These are phyloP conservation scores for Cettia cetti DNA, from an alignment of 2,113 vertebrate genomes.

Conservation along the genomic window DNA sequence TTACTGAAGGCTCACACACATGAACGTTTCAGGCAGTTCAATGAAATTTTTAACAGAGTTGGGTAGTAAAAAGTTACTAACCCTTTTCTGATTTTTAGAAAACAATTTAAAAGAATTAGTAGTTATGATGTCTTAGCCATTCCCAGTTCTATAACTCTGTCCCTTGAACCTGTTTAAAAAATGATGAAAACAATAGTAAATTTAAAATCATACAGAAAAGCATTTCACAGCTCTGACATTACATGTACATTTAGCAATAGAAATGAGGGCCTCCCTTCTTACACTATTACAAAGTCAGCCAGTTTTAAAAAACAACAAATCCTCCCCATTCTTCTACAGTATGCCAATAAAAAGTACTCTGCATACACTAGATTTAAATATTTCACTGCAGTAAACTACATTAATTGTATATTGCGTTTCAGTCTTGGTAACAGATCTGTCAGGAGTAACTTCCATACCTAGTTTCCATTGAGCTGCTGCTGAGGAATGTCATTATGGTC, in stretches of 20 bases:
- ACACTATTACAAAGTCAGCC: slow-evolving; percentile 60
- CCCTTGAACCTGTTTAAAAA: slow-evolving; percentile 82
- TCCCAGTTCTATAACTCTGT: slow-evolving; percentile 81
- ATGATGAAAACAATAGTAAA: slow-evolving; percentile 72
- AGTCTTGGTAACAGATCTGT: slow-evolving; percentile 43
- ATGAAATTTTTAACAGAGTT: slow-evolving; percentile 74
- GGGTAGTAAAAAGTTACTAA: slow-evolving; percentile 74
- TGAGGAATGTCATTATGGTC: slow-evolving; percentile 81
- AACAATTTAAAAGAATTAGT: slow-evolving; percentile 77
- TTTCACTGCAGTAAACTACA: slow-evolving; percentile 59
- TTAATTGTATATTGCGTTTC: slow-evolving; percentile 22
- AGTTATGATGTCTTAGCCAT: slow-evolving; percentile 81
- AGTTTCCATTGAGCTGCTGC: slow-evolving; percentile 95
- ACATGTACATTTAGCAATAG: slow-evolving; percentile 59
- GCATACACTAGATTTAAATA: slow-evolving; percentile 65
- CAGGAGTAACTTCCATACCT: slow-evolving; percentile 78
- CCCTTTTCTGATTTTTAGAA: slow-evolving; percentile 76
- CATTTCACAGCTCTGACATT: slow-evolving; percentile 62
- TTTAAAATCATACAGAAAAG: slow-evolving; percentile 69
- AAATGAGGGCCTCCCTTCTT: slow-evolving; percentile 55
- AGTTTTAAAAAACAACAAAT: slow-evolving; percentile 56
- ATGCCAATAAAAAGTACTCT: slow-evolving; percentile 68
- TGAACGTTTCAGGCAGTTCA: slow-evolving; percentile 77
- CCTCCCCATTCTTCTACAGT: slow-evolving; percentile 55
- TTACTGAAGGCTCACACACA: slow-evolving; percentile 77